Evolutionary conservation across 1,140 invertebrate species (phyloP).

Genomic region (Drosophila rhopaloa): DNA sequence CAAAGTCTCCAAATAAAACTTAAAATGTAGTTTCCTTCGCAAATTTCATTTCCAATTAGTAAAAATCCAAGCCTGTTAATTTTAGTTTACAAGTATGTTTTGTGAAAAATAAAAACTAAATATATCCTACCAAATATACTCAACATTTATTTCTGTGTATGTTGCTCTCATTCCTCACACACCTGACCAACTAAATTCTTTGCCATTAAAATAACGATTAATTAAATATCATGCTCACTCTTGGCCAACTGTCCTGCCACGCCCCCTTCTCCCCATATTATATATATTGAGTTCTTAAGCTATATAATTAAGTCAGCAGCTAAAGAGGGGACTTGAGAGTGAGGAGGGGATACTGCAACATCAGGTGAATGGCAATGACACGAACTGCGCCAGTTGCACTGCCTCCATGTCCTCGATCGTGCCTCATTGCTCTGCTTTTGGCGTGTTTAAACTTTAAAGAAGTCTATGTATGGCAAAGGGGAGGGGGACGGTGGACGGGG

Average conservation of each 20-base stretch:
- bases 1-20: too few species aligned
- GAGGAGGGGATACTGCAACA: constrained; percentile 16
- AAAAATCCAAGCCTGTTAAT: too few species aligned
- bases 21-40: too few species aligned
- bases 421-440: constrained; percentile 44
- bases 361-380: constrained; percentile 79
- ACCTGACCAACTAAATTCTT: not conserved
- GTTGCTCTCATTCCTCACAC: not conserved
- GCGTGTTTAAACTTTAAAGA: constrained; percentile 57
- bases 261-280: constrained; percentile 46
- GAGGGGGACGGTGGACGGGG: not conserved
- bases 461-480: constrained; percentile 22
- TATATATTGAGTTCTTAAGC: constrained; percentile 60
- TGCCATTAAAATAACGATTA: constrained; percentile 72
- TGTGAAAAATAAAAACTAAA: too few species aligned
- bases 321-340: not conserved
- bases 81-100: too few species aligned
- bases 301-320: constrained; percentile 71
- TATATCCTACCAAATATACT: not conserved
- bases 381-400: constrained; percentile 51
- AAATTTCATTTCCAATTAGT: too few species aligned
- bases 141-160: not conserved
- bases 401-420: constrained; percentile 47
- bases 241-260: constrained; percentile 57
- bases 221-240: constrained; percentile 69